Evolutionary conservation across 2,888 invertebrate genomes (phyloP).

Genomic region (Zygogramma bicolorata): DNA sequence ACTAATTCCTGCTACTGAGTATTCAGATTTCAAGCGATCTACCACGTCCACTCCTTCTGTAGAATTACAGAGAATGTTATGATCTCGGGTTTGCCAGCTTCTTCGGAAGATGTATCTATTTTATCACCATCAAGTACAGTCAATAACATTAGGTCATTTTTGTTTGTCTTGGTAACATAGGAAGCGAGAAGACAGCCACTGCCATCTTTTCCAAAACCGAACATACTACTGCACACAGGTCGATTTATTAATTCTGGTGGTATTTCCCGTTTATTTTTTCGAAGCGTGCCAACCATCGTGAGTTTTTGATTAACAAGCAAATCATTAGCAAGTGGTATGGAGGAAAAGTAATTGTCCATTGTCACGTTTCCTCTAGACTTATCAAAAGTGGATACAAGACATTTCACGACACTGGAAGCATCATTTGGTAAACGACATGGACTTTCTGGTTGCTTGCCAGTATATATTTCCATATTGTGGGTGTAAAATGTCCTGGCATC

Average conservation of each 20-base stretch:
- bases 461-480: conserved; percentile 52
- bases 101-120: conserved; percentile 25
- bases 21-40: conserved; percentile 53
- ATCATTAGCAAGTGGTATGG: conserved; percentile 33
- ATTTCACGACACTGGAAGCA: conserved; percentile 45
- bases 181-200: conserved; percentile 36
- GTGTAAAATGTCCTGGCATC: conserved; percentile 53
- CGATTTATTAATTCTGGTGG: conserved; percentile 24
- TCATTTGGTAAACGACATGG: conserved; percentile 39
- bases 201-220: conserved; percentile 43
- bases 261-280: conserved; percentile 48
- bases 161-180: conserved; percentile 39
- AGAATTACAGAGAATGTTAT: conserved; percentile 49
- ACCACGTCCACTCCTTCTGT: conserved; percentile 53
- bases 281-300: conserved; percentile 49
- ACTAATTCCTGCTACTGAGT: conserved; percentile 50
- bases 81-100: conserved; percentile 44
- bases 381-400: conserved; percentile 29
- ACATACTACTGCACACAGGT: conserved; percentile 31
- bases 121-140: conserved; percentile 35
- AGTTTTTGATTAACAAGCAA: conserved; percentile 36
- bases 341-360: conserved; percentile 43
- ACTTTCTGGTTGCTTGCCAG: conserved; percentile 51
- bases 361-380: conserved; percentile 48
- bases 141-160: conserved; percentile 47